These are phyloP conservation scores for Origma solitaria DNA, from an alignment of 2,113 vertebrate genomes.

Conservation along the genomic window DNA sequence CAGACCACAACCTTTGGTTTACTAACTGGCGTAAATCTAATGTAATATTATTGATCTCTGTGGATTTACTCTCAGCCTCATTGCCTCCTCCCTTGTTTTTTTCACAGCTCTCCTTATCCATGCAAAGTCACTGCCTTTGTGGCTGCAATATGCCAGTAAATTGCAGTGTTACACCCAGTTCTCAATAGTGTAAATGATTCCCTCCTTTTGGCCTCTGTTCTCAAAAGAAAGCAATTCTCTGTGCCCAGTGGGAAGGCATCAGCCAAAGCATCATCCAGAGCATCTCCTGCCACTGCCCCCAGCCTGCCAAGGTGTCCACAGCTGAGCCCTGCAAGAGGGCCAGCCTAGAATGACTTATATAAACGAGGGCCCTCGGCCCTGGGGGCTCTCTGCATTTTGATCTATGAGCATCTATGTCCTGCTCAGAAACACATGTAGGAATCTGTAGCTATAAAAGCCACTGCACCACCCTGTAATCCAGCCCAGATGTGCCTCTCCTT, in stretches of 20 bases:
- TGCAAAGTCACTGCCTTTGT: neutral
- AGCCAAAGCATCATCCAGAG: neutral
- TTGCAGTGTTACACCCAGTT: neutral
- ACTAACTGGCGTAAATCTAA: neutral
- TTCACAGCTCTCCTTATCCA: neutral
- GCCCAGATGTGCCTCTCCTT: constrained; percentile 26
- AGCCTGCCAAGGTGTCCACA: neutral
- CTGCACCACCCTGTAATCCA: constrained; percentile 24
- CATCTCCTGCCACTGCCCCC: neutral
- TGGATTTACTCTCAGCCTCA: neutral
- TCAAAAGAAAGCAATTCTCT: neutral
- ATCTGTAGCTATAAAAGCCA: constrained; percentile 26
- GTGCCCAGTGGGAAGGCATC: neutral
- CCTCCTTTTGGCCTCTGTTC: neutral
- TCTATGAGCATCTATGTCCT: neutral
- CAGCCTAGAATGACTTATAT: neutral
- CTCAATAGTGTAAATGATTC: neutral
- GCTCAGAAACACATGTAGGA: constrained; percentile 29
- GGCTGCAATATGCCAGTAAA: neutral
- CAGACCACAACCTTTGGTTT: constrained; percentile 21
- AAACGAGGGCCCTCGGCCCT: neutral
- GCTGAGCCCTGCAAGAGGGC: neutral
- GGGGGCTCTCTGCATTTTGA: neutral
- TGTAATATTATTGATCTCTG: constrained; percentile 9
- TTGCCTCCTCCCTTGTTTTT: constrained; percentile 22